These are phyloP conservation scores for Engraulis encrasicolus DNA, from an alignment of 2,113 vertebrate genomes.

Conservation along the genomic window DNA sequence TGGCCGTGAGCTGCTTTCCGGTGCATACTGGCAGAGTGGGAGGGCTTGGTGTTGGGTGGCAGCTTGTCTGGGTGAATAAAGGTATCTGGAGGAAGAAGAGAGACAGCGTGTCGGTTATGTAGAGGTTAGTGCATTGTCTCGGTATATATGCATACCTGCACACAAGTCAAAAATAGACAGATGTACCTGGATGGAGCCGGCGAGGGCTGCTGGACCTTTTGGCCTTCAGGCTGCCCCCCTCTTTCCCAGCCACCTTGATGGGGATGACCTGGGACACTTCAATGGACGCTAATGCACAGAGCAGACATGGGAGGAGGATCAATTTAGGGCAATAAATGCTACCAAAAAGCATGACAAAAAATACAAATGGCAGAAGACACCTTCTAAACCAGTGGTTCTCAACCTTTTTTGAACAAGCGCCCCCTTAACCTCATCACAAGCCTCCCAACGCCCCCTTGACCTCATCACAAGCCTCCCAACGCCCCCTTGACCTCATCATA, in stretches of 20 bases:
- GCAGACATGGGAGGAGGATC: conserved; percentile 13
- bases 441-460: no score
- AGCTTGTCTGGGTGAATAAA: conserved; percentile 45
- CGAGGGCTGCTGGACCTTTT: conserved; percentile 66
- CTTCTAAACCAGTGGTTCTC: no score
- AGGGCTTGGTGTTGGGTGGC: conserved; percentile 34
- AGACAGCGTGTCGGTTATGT: not conserved
- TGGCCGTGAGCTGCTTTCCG: conserved; percentile 42
- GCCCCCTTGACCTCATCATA: no score
- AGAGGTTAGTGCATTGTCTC: not conserved
- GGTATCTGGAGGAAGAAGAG: conserved; percentile 50
- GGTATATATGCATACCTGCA: no score
- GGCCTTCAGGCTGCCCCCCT: conserved; percentile 74
- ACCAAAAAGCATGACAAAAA: no score
- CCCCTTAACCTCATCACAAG: no score
- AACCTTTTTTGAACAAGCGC: no score
- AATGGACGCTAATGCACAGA: conserved; percentile 72
- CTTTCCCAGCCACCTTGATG: conserved; percentile 73
- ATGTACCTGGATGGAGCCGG: conserved; percentile 57
- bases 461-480: no score
- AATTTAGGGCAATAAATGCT: no score
- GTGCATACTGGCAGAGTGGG: conserved; percentile 54
- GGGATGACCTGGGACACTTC: conserved; percentile 82
- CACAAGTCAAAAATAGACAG: no score
- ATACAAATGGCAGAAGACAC: no score